Percentiles rank a stretch among this genome's conserved stretches.
Conservation (phyloP, 2,888 invertebrate species). For the Reticulitermes lucifugus region DNA sequence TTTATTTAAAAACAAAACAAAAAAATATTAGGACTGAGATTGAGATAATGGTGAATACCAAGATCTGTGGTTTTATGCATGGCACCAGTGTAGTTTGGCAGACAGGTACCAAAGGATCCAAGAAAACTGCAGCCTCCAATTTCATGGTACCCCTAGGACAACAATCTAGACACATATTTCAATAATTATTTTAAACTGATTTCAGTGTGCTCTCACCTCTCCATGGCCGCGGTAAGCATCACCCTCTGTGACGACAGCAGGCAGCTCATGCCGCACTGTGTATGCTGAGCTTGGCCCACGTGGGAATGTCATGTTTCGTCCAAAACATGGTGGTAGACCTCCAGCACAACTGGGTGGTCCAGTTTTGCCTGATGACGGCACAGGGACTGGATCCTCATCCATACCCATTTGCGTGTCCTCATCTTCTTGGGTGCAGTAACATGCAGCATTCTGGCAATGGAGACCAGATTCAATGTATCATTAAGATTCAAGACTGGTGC, state of each 20-base stretch:
- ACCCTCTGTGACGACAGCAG: conserved; percentile 75
- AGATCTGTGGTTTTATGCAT: too few species aligned
- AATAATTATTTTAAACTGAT: background rate
- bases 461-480: too few species aligned
- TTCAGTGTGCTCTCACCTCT: conserved; percentile 57
- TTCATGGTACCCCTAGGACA: too few species aligned
- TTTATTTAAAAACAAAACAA: too few species aligned
- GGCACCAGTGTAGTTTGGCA: too few species aligned
- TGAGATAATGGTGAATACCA: too few species aligned
- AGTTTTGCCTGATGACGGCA: conserved; percentile 30
- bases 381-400: conserved; percentile 55
- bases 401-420: conserved; percentile 57
- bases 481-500: too few species aligned
- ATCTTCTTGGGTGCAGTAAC: conserved; percentile 61
- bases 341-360: conserved; percentile 30
- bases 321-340: conserved; percentile 62
- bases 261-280: conserved; percentile 70
- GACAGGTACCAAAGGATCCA: too few species aligned
- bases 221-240: conserved; percentile 65
- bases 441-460: conserved; percentile 60
- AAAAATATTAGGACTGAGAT: too few species aligned
- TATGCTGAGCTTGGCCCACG: conserved; percentile 42
- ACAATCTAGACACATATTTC: too few species aligned
- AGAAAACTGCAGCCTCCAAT: too few species aligned
- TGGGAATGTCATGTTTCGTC: conserved; percentile 74